Evolutionary conservation across 2,113 vertebrate species (phyloP), one percentile per base, ranked within the genome.

Genomic region (Aleadryas rufinucha): DNA sequence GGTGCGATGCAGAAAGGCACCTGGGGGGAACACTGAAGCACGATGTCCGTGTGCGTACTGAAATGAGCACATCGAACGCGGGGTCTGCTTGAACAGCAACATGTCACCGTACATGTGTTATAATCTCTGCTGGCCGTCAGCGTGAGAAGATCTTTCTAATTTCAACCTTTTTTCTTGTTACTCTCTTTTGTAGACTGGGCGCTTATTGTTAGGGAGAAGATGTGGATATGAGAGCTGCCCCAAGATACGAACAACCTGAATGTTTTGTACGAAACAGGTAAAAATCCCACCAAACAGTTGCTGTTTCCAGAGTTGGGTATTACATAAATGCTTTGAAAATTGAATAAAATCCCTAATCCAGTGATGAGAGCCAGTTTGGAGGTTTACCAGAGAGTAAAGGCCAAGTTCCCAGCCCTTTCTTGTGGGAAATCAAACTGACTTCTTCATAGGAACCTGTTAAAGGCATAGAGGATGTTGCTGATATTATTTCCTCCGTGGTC

Each of bases 61-160:
- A 24, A 49, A 10, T 2, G 42, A 35, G 27, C 28, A 0, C 63
- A 5, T 35, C 3, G 26, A 8, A 1, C 27, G 49, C 35, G 11
- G 30, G 4, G 57, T 64, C 11, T 28, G 53, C 64, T 39, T 5
- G 17, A 47, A 5, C 8, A 16, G 63, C 11, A 23, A 30, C n/a
- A 0, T 22, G 22, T 14, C 35, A 8, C 22, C 17, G 4, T 21
- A 4, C 23, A 0, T 2, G 37, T 39, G 56, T 18, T 47, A 5
- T 8, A 16, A 16, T 61, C 14, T 68, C 37, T 53, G 24, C 16
- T 79, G 76, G 56, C 63, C 10, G 0, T n/a, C 52, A 44, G 21
- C 42, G 5, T 16, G 22, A 6, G 26, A 20, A 23, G 4, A 21
- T 16, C 47, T 42, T 41, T 33, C 53, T 33, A 35, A 65, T 70